These are phyloP conservation scores for Orthonyx spaldingii DNA, from an alignment of 2,113 vertebrate genomes.

Conservation along the genomic window DNA sequence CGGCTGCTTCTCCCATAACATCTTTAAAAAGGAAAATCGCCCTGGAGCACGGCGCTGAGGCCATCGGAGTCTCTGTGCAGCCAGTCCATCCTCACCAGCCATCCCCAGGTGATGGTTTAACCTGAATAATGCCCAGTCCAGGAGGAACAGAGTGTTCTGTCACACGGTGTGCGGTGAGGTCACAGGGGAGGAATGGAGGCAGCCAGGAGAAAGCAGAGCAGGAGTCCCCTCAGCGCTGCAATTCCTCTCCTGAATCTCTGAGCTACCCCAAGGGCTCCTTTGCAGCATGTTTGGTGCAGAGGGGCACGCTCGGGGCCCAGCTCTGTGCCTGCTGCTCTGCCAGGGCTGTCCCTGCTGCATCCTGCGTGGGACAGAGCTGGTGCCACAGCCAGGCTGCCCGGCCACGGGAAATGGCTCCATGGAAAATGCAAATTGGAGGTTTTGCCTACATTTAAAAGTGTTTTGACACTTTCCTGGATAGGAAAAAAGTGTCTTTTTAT, in stretches of 20 bases:
- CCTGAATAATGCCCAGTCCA: not conserved
- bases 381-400: not conserved
- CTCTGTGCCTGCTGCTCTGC: not conserved
- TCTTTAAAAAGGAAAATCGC: not conserved
- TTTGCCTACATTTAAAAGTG: not conserved
- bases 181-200: not conserved
- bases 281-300: not conserved
- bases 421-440: not conserved
- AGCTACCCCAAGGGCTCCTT: not conserved
- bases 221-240: not conserved
- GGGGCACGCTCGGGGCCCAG: accelerated
- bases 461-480: not conserved
- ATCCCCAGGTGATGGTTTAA: not conserved
- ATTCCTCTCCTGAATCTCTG: not conserved
- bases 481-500: not conserved
- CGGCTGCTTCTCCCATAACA: not conserved
- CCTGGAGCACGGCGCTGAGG: not conserved
- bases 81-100: not conserved
- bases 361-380: not conserved
- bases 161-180: accelerated
- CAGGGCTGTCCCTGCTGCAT: accelerated
- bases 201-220: not conserved
- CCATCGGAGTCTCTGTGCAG: not conserved
- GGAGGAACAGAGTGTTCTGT: not conserved
- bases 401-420: accelerated